Evolutionary conservation across 2,797 vertebrate species (phyloP).

Genomic region (Petrocephalus schoutedeni): DNA sequence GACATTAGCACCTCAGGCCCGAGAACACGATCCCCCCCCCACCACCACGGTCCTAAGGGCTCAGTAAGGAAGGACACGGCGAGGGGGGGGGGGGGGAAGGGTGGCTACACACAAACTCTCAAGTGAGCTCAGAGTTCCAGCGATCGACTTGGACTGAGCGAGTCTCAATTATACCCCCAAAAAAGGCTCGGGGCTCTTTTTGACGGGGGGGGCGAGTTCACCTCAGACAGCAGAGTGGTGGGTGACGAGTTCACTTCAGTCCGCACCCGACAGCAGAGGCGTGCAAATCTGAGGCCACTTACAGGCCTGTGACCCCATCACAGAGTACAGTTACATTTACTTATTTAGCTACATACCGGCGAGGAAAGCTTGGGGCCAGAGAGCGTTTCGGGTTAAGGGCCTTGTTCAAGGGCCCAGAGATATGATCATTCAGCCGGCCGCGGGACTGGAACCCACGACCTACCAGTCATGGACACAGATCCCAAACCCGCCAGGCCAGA

Average conservation of each 20-base stretch:
- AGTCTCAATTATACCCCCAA: conserved; percentile 45
- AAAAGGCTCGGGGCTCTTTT: conserved; percentile 35
- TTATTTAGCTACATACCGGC: background rate
- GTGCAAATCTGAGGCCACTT: background rate
- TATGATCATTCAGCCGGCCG: background rate
- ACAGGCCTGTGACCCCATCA: background rate
- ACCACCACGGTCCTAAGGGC: conserved; percentile 51
- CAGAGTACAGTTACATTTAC: background rate
- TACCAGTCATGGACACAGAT: background rate
- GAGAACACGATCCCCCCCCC: conserved; percentile 38
- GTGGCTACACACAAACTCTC: conserved; percentile 59
- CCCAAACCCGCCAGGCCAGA: background rate
- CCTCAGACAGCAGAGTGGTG: conserved; percentile 35
- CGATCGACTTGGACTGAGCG: conserved; percentile 50
- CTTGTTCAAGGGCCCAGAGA: background rate
- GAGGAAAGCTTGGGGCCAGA: background rate
- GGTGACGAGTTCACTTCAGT: background rate
- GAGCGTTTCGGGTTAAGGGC: background rate
- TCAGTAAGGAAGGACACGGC: conserved; percentile 43
- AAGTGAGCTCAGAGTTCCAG: conserved; percentile 56
- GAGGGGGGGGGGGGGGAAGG: conserved; percentile 28
- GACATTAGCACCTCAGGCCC: conserved; percentile 37
- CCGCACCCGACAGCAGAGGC: background rate
- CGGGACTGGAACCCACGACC: background rate
- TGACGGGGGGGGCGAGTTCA: conserved; percentile 44